phyloP scores from a whole-genome alignment of 2,113 vertebrate genomes.

The Brienomyrus brachyistius region DNA sequence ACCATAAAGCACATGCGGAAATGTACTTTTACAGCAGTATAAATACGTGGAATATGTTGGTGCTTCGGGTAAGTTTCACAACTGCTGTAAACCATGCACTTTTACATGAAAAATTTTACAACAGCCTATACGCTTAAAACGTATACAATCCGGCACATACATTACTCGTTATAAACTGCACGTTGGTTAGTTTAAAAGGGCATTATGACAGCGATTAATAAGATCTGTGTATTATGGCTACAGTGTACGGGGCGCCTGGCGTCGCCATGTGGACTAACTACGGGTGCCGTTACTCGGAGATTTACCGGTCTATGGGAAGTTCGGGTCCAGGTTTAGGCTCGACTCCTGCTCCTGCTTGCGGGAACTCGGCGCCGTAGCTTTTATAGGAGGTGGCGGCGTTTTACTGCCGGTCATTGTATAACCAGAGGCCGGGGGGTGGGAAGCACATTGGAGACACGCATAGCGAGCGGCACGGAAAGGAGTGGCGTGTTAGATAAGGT shows the following conservation, averaged over 20 bases:
- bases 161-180: not conserved
- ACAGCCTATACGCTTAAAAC: not conserved
- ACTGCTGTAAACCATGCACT: not conserved
- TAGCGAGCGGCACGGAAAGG: too few species aligned
- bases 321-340: not conserved
- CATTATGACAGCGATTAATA: not conserved
- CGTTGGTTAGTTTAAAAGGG: not conserved
- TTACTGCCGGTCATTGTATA: too few species aligned
- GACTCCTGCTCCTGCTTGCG: too few species aligned
- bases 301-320: not conserved
- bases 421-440: too few species aligned
- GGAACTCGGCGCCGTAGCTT: too few species aligned
- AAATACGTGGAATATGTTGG: not conserved
- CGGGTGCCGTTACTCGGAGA: not conserved
- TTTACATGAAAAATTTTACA: not conserved
- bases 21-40: not conserved
- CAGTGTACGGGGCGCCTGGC: not conserved
- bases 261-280: not conserved
- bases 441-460: too few species aligned
- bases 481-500: not conserved
- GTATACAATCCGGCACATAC: not conserved
- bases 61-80: not conserved
- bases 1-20: not conserved
- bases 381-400: too few species aligned
- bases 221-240: not conserved